These are phyloP conservation scores for Distichodus sexfasciatus DNA, from an alignment of 2,797 vertebrate species.

Conservation along the genomic window DNA sequence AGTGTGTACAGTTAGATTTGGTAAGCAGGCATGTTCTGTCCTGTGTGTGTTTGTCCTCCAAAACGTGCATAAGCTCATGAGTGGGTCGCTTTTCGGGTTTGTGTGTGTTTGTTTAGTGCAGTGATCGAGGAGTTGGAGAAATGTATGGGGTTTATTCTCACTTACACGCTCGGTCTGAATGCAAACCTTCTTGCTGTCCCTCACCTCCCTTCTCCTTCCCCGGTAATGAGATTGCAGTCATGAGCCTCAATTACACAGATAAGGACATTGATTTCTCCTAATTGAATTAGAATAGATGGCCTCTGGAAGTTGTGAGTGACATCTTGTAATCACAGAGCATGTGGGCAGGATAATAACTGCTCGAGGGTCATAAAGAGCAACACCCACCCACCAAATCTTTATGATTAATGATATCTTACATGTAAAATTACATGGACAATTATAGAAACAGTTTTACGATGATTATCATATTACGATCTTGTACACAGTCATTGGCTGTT, in stretches of 20 bases:
- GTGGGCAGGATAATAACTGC: constrained; percentile 1
- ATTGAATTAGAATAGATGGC: constrained; percentile 38
- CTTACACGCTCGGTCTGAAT: not conserved
- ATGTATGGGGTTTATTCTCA: constrained; percentile 1
- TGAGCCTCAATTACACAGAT: constrained; percentile 31
- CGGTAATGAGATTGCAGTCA: constrained; percentile 41
- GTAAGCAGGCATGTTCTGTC: not conserved
- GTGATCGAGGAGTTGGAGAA: not conserved
- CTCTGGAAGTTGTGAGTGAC: constrained; percentile 1
- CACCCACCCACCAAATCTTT: not conserved
- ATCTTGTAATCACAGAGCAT: not conserved
- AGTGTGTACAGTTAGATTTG: not conserved
- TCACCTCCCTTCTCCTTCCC: constrained; percentile 12
- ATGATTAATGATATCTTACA: too few relatives aligned
- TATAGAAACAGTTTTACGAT: too few relatives aligned
- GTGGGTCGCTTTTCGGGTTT: not conserved
- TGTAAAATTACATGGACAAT: too few relatives aligned
- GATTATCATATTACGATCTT: too few relatives aligned
- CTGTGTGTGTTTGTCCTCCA: not conserved
- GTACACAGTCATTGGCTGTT: too few relatives aligned
- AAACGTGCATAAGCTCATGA: not conserved
- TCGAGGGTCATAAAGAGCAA: not conserved
- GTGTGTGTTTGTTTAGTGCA: not conserved
- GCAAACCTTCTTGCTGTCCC: not conserved
- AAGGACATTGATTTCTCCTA: constrained; percentile 37